A percentile compares a stretch with the other conserved stretches of the same genome.
phyloP scores from a whole-genome alignment of 2,888 invertebrate genomes.

The Synanthedon formicaeformis region DNA sequence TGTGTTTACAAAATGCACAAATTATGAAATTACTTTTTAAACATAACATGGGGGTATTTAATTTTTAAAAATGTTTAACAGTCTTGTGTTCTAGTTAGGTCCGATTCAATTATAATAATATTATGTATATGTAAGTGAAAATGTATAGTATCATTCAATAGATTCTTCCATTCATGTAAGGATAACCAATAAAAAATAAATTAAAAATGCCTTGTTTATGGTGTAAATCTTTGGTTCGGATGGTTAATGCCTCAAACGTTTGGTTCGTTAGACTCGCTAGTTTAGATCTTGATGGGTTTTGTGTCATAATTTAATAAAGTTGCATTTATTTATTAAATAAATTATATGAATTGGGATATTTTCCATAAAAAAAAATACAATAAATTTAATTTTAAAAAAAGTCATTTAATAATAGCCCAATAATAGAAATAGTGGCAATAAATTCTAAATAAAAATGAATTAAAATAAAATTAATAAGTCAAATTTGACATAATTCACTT shows the following conservation, averaged over 20 bases:
- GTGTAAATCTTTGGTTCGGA: conserved; percentile 11
- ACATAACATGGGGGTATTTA: no score
- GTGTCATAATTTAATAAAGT: conserved; percentile 15
- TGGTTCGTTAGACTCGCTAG: conserved; percentile 48
- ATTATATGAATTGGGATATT: no score
- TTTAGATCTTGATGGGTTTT: conserved; percentile 21
- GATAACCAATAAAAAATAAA: conserved; percentile 19
- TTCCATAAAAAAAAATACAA: no score
- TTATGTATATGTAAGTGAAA: conserved; percentile 42
- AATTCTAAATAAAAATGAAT: not conserved
- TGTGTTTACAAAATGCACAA: no score
- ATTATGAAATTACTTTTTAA: no score
- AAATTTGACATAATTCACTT: not conserved
- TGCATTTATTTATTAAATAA: conserved; percentile 26
- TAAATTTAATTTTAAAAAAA: no score
- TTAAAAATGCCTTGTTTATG: conserved; percentile 53
- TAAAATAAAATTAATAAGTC: not conserved
- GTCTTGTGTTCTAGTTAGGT: conserved; percentile 60
- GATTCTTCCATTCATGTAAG: conserved; percentile 32
- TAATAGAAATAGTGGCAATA: not conserved
- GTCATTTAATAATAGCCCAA: no score
- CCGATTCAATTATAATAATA: conserved; percentile 57
- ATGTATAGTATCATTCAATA: conserved; percentile 60
- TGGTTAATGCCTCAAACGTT: conserved; percentile 10
- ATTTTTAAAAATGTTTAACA: conserved; percentile 24